A percentile compares a stretch with the other conserved stretches of the same genome.
These are phyloP conservation scores for Drosophila putrida DNA, from an alignment of 2,888 invertebrate genomes.

Conservation along the genomic window DNA sequence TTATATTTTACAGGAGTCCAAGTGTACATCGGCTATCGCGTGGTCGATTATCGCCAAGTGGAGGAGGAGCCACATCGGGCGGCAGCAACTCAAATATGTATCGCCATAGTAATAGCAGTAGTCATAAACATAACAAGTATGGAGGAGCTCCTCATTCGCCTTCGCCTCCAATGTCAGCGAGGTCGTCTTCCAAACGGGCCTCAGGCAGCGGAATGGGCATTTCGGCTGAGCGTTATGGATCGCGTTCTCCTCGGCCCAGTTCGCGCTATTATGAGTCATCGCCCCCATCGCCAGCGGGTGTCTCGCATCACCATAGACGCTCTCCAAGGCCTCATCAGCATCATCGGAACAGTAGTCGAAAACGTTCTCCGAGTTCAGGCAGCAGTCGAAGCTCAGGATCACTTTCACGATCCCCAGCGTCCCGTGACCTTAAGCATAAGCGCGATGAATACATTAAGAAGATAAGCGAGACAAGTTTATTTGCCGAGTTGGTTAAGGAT, in stretches of 20 bases:
- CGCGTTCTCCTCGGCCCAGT: conserved; percentile 82
- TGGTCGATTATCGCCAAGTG: conserved; percentile 75
- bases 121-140: conserved; percentile 78
- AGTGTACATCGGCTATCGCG: conserved; percentile 76
- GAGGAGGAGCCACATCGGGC: conserved; percentile 43
- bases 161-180: conserved; percentile 85
- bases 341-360: conserved; percentile 62
- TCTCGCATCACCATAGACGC: conserved; percentile 68
- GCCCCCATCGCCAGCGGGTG: conserved; percentile 83
- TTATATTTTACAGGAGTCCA: conserved; percentile 75
- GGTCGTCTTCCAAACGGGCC: conserved; percentile 85
- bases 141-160: conserved; percentile 71
- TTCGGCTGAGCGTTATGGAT: conserved; percentile 80
- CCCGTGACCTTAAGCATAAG: conserved; percentile 84
- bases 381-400: conserved; percentile 77
- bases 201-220: conserved; percentile 62
- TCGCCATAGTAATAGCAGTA: conserved; percentile 61
- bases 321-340: conserved; percentile 67
- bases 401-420: conserved; percentile 84
- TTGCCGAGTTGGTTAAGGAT: conserved; percentile 95
- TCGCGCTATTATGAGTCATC: conserved; percentile 84
- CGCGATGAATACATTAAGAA: conserved; percentile 91
- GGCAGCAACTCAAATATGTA: conserved; percentile 63
- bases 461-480: conserved; percentile 94
- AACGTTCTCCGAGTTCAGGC: conserved; percentile 73